Evolutionary conservation across 2,113 vertebrate species (phyloP).

Genomic region (Oreochromis aureus): DNA sequence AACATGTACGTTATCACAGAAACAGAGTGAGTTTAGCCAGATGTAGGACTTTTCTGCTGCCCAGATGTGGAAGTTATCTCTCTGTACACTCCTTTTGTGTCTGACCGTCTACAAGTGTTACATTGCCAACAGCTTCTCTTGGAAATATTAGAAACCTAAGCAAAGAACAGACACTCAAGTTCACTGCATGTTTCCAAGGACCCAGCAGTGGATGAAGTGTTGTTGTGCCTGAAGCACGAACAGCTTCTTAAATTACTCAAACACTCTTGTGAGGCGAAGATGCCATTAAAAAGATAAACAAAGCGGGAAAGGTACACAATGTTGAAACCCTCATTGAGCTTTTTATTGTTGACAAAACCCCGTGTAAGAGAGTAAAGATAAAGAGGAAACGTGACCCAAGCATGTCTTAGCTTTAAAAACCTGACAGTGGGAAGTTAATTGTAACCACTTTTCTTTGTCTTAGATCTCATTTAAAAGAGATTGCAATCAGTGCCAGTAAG

Average conservation of each 20-base stretch:
- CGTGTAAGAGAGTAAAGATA: not conserved
- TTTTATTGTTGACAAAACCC: not conserved
- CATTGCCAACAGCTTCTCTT: not conserved
- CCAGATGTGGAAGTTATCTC: constrained; percentile 27
- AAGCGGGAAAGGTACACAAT: not conserved
- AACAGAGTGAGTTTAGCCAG: not conserved
- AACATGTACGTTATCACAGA: not conserved
- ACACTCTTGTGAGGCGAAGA: not conserved
- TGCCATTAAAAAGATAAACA: not conserved
- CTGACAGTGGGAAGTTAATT: not conserved
- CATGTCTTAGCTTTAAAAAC: not conserved
- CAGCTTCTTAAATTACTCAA: not conserved
- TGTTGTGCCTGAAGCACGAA: not conserved
- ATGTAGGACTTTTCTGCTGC: constrained; percentile 14
- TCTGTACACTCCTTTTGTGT: not conserved
- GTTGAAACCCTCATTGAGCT: not conserved
- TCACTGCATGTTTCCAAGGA: not conserved
- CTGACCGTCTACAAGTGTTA: not conserved
- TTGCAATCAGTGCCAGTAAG: not conserved
- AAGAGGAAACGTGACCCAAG: not conserved
- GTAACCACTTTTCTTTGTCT: not conserved
- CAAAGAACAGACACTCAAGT: not conserved
- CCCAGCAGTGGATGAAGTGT: too few relatives aligned
- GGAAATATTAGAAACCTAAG: not conserved
- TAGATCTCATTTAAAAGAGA: not conserved